These are phyloP conservation scores for Pinna nobilis DNA, from an alignment of 1,140 invertebrate genomes.

Conservation along the genomic window DNA sequence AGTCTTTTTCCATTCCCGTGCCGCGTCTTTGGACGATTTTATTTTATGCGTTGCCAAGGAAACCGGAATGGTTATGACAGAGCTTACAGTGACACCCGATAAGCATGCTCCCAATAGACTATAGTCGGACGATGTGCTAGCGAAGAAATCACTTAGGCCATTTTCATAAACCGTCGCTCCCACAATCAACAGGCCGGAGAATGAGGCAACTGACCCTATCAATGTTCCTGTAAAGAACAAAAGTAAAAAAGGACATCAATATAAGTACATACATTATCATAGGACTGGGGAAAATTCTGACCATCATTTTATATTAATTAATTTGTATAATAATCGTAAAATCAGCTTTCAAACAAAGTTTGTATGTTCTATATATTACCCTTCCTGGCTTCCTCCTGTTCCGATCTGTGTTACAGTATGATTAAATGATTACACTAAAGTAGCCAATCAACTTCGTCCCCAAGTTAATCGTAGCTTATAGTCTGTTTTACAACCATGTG, in stretches of 20 bases:
- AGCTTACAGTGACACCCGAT: slow-evolving; percentile 23
- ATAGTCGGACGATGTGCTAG: slow-evolving; percentile 37
- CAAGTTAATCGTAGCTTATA: no score
- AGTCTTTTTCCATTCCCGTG: slow-evolving; percentile 69
- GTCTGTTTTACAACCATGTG: no score
- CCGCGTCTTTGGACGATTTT: slow-evolving; percentile 23
- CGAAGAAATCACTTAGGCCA: slow-evolving; percentile 39
- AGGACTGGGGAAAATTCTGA: background rate
- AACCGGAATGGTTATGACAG: slow-evolving; percentile 19
- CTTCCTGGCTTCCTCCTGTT: no score
- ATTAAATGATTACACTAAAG: no score
- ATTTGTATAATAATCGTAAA: no score
- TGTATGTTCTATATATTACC: no score
- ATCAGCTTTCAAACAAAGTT: no score
- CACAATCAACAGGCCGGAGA: slow-evolving; percentile 8
- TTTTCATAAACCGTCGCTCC: slow-evolving; percentile 25
- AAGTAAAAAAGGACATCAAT: background rate
- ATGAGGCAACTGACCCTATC: slow-evolving; percentile 1
- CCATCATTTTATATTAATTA: no score
- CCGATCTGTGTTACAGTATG: no score
- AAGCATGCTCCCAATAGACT: slow-evolving; percentile 29
- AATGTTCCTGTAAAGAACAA: slow-evolving; percentile 13
- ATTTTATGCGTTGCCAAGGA: slow-evolving; percentile 37
- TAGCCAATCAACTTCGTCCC: no score
- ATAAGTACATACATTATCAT: background rate